A percentile compares a stretch with the other conserved stretches of the same genome.
Evolutionary conservation across 2,888 invertebrate species (phyloP).

Genomic region (Isoperla grammatica): DNA sequence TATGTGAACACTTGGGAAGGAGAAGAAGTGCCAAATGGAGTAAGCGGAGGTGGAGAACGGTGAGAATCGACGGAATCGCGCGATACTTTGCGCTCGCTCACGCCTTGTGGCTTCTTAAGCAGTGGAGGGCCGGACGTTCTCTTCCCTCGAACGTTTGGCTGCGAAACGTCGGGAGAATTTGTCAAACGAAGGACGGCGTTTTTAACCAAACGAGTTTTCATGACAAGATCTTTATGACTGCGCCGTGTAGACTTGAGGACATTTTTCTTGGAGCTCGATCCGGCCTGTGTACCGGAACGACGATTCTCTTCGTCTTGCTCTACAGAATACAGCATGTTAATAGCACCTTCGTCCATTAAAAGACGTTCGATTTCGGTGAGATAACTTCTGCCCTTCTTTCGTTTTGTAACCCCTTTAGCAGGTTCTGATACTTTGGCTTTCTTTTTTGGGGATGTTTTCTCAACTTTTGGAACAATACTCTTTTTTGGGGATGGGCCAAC

Average conservation of each 20-base stretch:
- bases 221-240: conserved; percentile 44
- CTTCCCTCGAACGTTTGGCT: conserved; percentile 6
- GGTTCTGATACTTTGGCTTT: neutral
- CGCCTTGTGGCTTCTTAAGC: neutral
- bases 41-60: conserved; percentile 20
- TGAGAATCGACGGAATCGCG: conserved; percentile 29
- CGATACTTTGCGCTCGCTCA: conserved; percentile 29
- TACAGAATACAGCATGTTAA: conserved; percentile 76
- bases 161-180: conserved; percentile 35
- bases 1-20: conserved; percentile 58
- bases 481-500: neutral
- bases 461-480: neutral
- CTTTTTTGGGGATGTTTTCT: neutral
- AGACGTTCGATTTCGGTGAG: conserved; percentile 69
- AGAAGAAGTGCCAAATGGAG: conserved; percentile 34
- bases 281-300: conserved; percentile 38
- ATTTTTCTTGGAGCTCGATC: conserved; percentile 26
- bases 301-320: conserved; percentile 47
- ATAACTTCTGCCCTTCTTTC: conserved; percentile 43
- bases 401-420: neutral
- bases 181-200: conserved; percentile 52
- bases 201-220: conserved; percentile 57
- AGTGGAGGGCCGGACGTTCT: neutral
- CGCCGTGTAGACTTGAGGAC: conserved; percentile 31
- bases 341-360: conserved; percentile 79